Evolutionary conservation across 2,888 invertebrate species (phyloP).

Genomic region (Rotaria macrura): DNA sequence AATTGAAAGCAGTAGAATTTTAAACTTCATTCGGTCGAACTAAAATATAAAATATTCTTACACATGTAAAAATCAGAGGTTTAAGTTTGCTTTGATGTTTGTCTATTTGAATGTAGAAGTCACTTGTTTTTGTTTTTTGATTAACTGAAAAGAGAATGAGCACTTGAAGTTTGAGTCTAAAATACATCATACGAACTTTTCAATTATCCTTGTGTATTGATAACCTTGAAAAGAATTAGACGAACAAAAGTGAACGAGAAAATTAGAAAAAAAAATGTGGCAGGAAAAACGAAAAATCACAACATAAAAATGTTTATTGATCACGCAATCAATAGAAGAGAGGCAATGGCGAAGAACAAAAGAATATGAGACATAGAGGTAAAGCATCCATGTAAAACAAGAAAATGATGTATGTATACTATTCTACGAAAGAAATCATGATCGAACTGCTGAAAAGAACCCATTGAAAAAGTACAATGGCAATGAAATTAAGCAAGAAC

Average conservation of each 20-base stretch:
- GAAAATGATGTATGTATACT: no score
- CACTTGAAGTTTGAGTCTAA: background rate
- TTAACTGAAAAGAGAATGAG: background rate
- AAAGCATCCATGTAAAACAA: background rate
- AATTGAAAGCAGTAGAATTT: background rate
- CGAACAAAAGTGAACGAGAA: background rate
- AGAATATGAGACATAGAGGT: background rate
- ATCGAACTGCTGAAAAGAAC: background rate
- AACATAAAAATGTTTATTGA: background rate
- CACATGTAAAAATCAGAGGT: no score
- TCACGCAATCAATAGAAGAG: background rate
- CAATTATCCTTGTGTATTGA: background rate
- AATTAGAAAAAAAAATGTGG: background rate
- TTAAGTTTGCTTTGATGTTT: no score
- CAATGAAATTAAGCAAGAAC: background rate
- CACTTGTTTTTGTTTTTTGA: background rate
- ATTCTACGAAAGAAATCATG: background rate
- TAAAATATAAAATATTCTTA: no score
- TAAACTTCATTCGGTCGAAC: background rate
- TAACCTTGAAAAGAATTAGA: background rate
- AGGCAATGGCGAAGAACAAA: background rate
- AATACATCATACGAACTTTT: background rate
- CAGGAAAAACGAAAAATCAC: background rate
- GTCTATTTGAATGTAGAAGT: background rate
- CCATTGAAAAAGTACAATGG: background rate